Evolutionary conservation across 1,140 invertebrate genomes (phyloP).

Genomic region (Campoletis sonorensis): DNA sequence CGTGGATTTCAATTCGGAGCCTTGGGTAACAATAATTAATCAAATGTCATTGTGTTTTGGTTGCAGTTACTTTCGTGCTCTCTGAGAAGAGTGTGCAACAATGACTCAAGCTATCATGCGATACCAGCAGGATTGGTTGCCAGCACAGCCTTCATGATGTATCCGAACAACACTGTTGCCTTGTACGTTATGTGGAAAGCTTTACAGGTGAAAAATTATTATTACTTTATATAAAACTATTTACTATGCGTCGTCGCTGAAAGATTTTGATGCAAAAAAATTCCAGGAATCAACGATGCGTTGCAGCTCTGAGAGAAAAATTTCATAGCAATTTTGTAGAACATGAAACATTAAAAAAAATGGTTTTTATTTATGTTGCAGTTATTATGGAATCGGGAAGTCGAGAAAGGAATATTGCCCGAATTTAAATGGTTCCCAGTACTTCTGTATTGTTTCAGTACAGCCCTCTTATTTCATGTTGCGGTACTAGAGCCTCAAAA

Average conservation of each 20-base stretch:
- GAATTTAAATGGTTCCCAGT: slow-evolving; percentile 80
- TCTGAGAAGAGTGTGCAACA: slow-evolving; percentile 77
- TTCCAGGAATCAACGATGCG: no score
- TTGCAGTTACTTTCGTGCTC: slow-evolving; percentile 80
- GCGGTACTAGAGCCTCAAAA: slow-evolving; percentile 88
- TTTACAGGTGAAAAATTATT: slow-evolving; percentile 77
- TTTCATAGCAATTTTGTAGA: no score
- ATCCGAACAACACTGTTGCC: slow-evolving; percentile 83
- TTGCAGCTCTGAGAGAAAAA: no score
- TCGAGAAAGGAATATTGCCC: slow-evolving; percentile 78
- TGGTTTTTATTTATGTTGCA: slow-evolving; percentile 64
- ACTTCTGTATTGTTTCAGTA: slow-evolving; percentile 87
- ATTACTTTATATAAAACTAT: no score
- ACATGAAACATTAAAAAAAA: no score
- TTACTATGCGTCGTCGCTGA: no score
- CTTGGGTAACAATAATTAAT: slow-evolving; percentile 39
- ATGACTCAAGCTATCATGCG: slow-evolving; percentile 79
- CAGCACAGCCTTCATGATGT: slow-evolving; percentile 80
- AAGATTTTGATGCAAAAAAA: no score
- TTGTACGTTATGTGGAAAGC: slow-evolving; percentile 86
- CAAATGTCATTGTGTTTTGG: slow-evolving; percentile 42
- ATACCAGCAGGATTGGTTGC: slow-evolving; percentile 82
- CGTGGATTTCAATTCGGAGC: slow-evolving; percentile 47
- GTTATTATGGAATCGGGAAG: slow-evolving; percentile 80
- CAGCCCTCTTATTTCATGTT: slow-evolving; percentile 87